Evolutionary conservation across 2,888 invertebrate genomes (phyloP), one percentile per base, ranked within the genome.

Genomic region (Thymelicus lineola): DNA sequence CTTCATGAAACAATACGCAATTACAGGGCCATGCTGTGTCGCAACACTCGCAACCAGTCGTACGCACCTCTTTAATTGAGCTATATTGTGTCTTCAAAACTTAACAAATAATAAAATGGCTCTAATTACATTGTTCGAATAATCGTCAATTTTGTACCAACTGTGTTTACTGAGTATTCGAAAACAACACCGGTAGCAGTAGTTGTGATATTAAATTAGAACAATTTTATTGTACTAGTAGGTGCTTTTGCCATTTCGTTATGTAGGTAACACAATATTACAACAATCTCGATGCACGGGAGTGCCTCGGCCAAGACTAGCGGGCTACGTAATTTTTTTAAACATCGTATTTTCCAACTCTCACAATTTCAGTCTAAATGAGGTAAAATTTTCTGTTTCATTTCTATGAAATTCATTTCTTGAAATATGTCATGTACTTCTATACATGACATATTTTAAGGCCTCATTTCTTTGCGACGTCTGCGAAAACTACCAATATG

Each of bases 31-130:
- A 35, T 46, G n/a, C 61, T 60, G 57, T 74, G 72, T 61, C 73
- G 73, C 75, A 76, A 78, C 78, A 20, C 20, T 20, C 20, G 20
- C 28, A 28, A 28, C 20, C 28, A 10, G 15, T 36, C 35, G 36
- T 42, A 53, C 38, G 50, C 45, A 68, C 57, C 6, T 38, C 42
- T 58, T 14, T 75, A 73, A 75, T 75, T 73, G 71, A 75, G 75
- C 67, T 71, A 64, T 71, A 75, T 75, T 75, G 75, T 75, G 63
- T 57, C 59, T 57, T 62, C 38, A 55, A 71, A 48, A 67, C 28
- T 62, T 14, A 53, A 66, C 63, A 64, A 70, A 64, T 70, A 62
- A 64, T 64, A 57, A 70, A 59, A 64, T 70, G 38, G 58, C 48
- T 53, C 64, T 70, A 64, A 70, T 70, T 70, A 64, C 42, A 64